Evolutionary conservation across 2,113 vertebrate species (phyloP), one percentile per base, ranked within the genome.

Genomic region (Xiphophorus hellerii): DNA sequence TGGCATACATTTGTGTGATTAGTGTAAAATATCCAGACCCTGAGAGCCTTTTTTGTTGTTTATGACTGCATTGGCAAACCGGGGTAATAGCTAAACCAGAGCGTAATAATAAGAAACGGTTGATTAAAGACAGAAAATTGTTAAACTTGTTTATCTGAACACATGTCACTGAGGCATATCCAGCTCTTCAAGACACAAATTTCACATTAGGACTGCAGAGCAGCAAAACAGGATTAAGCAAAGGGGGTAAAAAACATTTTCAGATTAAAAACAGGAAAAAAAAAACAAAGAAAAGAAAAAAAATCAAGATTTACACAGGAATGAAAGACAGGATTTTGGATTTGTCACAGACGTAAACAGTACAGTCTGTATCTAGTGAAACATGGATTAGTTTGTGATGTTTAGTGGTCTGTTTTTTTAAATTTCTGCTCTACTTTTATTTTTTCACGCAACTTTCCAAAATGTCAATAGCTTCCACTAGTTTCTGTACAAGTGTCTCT

Each of bases 261-360:
- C 62, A 75, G 85, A 91, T 92, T 89, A 88, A 88, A 89, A 90
- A 74, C 71, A 83, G 79, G 62, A 39, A 78, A 86, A 60, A 68
- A 66, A 66, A 90, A 77, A 3, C 3, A 30, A 30, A 30, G 30
- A 86, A 48, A 72, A 10, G 2, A 42, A 42, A 4, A 66, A 68
- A 90, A 87, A 89, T 90, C 80, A 83, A 85, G 87, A 93, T 90
- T 87, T 80, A 76, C 75, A 74, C 76, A 67, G 66, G 90, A 76
- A 91, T 89, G 90, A 88, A 89, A 90, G 91, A 85, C 74, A 77
- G 89, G 89, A 92, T 91, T 88, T 90, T 66, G 67, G 86, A 90
- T 90, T 89, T 86, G 68, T 77, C 74, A 35, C 78, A 78, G 66
- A 71, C 83, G 76, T 77, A 74, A 80, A 67, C 66, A 54, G 70